Evolutionary conservation across 2,888 invertebrate genomes (phyloP).

Genomic region (Thumatha senex): DNA sequence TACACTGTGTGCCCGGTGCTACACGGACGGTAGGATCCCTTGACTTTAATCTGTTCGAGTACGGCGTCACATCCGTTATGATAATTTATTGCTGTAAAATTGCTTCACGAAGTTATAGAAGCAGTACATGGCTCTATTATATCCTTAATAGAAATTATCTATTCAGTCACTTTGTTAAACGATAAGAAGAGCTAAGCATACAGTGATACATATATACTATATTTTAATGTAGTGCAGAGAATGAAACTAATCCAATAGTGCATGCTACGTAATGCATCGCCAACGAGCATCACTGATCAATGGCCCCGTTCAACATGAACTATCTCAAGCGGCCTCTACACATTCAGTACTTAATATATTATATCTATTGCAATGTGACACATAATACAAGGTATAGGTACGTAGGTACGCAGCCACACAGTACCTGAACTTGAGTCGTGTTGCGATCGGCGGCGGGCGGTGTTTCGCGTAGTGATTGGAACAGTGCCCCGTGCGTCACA

Average conservation of each 20-base stretch:
- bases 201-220: background rate
- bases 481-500: slow-evolving; percentile 32
- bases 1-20: no score
- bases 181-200: background rate
- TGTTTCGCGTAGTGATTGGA: slow-evolving; percentile 39
- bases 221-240: background rate
- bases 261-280: background rate
- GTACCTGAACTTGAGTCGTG: background rate
- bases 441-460: background rate
- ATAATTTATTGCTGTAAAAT: no score
- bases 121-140: no score
- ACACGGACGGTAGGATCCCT: no score
- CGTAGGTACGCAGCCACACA: background rate
- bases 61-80: no score
- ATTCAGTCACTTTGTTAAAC: no score
- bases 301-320: background rate
- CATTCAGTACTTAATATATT: background rate
- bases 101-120: no score
- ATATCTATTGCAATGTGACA: no score
- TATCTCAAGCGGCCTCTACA: background rate
- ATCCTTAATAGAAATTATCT: no score
- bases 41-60: no score
- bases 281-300: background rate
- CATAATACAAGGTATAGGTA: background rate
- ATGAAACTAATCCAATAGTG: background rate